Evolutionary conservation across 1,140 invertebrate genomes (phyloP), one percentile per base, ranked within the genome.

Genomic region (Drosophila jambulina): DNA sequence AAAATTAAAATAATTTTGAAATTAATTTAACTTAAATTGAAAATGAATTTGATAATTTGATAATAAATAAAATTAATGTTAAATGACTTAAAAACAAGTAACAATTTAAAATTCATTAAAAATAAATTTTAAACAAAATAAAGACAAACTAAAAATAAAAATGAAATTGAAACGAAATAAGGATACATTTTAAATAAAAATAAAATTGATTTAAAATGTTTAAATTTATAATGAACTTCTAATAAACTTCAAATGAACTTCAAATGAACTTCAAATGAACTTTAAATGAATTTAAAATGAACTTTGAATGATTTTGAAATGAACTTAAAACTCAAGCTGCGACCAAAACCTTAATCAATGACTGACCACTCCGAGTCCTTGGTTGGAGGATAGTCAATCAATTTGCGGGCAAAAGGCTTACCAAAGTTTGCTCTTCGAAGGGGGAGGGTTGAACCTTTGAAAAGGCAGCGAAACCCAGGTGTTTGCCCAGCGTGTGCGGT

Each of bases 401-500:
- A 56, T 56, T 56, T 56, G 21, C 34, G 53, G 53, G 15, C 15
- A 10, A 58, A 43, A n/a, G 53, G 34, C 19, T 56, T 23, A 40
- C 53, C 53, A 13, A 25, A 25, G 21, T 56, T 38, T 25, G 53
- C 9, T 6, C 2, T 23, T 6, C 12, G 21, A 5, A 3, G 51
- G 51, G 29, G 13, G 32, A 29, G 23, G 36, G 32, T 36, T 10
- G 32, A 17, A 56, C 43, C 58, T n/a, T 17, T 36, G 17, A 56
- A 61, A 61, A 9, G 51, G 27, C 40, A 53, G 27, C 29, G 46
- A 64, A 71, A 70, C 63, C 71, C 69, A 83, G 79, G 67, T 86
- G 84, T 86, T 86, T 86, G 54, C 78, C 49, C 65, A 70, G 78
- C 53, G 84, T 38, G 21, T 56, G 53, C 72, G 76, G 67, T 88